Conservation (phyloP, 2,888 invertebrate species). For the Caenorhabditis auriculariae region DNA sequence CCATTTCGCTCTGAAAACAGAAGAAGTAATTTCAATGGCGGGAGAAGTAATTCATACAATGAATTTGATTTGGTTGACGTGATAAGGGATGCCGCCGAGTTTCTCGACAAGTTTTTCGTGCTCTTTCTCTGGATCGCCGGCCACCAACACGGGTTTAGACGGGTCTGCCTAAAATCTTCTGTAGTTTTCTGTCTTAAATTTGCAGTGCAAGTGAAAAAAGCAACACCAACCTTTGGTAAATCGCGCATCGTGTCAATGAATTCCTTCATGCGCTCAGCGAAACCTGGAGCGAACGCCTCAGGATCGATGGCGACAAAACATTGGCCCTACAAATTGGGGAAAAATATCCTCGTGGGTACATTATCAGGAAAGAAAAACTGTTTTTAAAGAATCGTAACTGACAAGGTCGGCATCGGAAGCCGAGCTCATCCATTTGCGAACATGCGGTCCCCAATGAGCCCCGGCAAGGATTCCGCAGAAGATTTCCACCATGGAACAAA, state of each 20-base stretch:
- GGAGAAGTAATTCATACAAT: constrained; percentile 16
- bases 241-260: constrained; percentile 51
- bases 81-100: constrained; percentile 58
- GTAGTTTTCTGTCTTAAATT: not conserved
- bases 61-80: constrained; percentile 52
- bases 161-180: constrained; percentile 33
- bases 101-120: constrained; percentile 49
- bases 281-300: constrained; percentile 56
- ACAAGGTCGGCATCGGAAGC: constrained; percentile 70
- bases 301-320: constrained; percentile 59
- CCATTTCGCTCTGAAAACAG: constrained; percentile 44
- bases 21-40: not conserved
- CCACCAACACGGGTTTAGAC: constrained; percentile 43
- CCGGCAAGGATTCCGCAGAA: constrained; percentile 80
- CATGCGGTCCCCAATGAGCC: constrained; percentile 75
- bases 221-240: constrained; percentile 38
- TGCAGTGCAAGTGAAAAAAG: not conserved
- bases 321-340: constrained; percentile 43
- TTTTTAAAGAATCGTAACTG: constrained; percentile 57
- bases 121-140: constrained; percentile 54
- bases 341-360: too few relatives aligned
- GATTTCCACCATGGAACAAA: constrained; percentile 82
- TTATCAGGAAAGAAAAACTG: not conserved
- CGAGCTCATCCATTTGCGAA: constrained; percentile 77
- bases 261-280: constrained; percentile 49